Evolutionary conservation across 2,888 invertebrate species (phyloP).

Genomic region (Liposcelis brunnea): DNA sequence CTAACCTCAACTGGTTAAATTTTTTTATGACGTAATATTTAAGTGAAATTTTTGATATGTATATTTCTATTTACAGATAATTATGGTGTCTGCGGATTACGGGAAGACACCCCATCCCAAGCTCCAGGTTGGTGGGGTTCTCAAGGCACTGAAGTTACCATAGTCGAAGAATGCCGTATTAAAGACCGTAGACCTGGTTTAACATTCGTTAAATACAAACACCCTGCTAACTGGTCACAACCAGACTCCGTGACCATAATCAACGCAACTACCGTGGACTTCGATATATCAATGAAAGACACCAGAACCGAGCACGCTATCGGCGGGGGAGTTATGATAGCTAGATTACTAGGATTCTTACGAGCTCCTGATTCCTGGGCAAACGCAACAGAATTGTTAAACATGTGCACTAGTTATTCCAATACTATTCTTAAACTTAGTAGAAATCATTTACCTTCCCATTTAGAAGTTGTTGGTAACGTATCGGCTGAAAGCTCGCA

Average conservation of each 20-base stretch:
- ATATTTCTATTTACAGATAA: constrained; percentile 48
- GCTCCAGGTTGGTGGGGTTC: constrained; percentile 83
- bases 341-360: constrained; percentile 63
- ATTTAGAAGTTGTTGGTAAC: constrained; percentile 14
- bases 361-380: constrained; percentile 59
- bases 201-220: constrained; percentile 73
- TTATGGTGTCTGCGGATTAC: constrained; percentile 61
- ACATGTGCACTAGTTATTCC: constrained; percentile 63
- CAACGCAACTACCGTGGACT: constrained; percentile 55
- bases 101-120: constrained; percentile 63
- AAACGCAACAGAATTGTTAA: constrained; percentile 44
- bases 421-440: constrained; percentile 47
- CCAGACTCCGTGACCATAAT: constrained; percentile 73
- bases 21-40: too few species aligned
- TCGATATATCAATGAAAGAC: constrained; percentile 14
- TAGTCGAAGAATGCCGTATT: constrained; percentile 58
- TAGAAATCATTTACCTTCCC: constrained; percentile 20
- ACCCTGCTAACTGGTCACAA: constrained; percentile 71
- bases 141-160: constrained; percentile 56
- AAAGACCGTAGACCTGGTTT: constrained; percentile 71
- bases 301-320: constrained; percentile 43
- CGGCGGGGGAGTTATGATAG: constrained; percentile 55
- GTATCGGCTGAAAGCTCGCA: constrained; percentile 42
- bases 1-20: too few species aligned
- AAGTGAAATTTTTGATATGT: too few species aligned